Percentiles rank a stretch among this genome's conserved stretches.
phyloP scores from a whole-genome alignment of 2,797 vertebrate species.

The Circus cinereus region DNA sequence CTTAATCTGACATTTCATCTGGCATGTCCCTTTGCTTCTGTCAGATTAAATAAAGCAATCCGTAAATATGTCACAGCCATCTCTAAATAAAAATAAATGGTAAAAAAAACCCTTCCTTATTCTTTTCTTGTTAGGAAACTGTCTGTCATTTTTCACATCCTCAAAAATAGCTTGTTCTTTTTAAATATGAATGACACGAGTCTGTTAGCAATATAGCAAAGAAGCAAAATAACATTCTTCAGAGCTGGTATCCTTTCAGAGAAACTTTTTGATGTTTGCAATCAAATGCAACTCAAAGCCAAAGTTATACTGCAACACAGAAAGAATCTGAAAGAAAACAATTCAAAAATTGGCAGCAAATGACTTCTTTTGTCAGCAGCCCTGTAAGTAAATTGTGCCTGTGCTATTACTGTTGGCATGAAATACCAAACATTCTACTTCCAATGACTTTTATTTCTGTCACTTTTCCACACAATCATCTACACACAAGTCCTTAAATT shows the following conservation, averaged over 20 bases:
- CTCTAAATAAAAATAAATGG: conserved; percentile 28
- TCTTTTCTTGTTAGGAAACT: background rate
- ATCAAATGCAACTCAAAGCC: conserved; percentile 32
- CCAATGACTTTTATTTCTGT: conserved; percentile 16
- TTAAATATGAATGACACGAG: conserved; percentile 5
- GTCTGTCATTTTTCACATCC: conserved; percentile 37
- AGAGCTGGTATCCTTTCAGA: conserved; percentile 19
- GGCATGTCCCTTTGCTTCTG: background rate
- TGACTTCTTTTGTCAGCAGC: conserved; percentile 28
- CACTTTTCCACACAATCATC: background rate
- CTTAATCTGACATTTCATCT: conserved; percentile 51
- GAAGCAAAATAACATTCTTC: conserved; percentile 10
- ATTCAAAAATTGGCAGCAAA: conserved; percentile 34
- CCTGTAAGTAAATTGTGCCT: conserved; percentile 11
- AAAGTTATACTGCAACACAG: conserved; percentile 30
- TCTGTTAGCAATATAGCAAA: conserved; percentile 18
- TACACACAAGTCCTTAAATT: background rate
- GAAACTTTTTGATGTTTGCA: conserved; percentile 53
- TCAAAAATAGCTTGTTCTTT: conserved; percentile 44
- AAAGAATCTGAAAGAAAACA: conserved; percentile 44
- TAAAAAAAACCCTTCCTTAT: background rate
- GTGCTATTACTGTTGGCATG: conserved; percentile 6
- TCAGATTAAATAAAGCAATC: conserved; percentile 30
- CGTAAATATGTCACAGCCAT: background rate
- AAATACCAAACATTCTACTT: background rate